Evolutionary conservation across 1,140 invertebrate species (phyloP).

Genomic region (Meloidogyne chitwoodi): DNA sequence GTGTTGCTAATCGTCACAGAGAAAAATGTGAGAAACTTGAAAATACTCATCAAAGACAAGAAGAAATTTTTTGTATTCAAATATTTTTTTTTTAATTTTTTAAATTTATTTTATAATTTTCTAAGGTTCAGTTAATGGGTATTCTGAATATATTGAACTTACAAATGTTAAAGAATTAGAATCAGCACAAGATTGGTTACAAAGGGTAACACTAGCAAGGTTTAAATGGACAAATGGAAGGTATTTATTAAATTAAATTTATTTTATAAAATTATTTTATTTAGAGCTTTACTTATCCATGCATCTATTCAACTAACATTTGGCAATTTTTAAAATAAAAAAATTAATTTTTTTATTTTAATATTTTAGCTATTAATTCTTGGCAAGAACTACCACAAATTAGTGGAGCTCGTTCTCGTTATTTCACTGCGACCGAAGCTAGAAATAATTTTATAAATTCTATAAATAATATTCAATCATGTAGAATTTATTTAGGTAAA

Average conservation of each 20-base stretch:
- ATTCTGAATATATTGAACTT: conserved; percentile 61
- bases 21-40: background rate
- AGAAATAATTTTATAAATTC: conserved; percentile 67
- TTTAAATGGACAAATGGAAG: conserved; percentile 66
- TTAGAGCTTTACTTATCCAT: conserved; percentile 64
- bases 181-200: conserved; percentile 64
- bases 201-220: conserved; percentile 64
- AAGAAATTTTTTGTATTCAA: background rate
- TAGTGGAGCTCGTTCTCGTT: conserved; percentile 58
- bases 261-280: background rate
- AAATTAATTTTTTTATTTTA: no score
- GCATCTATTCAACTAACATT: conserved; percentile 63
- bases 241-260: background rate
- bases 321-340: conserved; percentile 37
- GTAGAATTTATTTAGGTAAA: conserved; percentile 65
- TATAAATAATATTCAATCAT: conserved; percentile 65
- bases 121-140: background rate
- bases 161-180: conserved; percentile 65
- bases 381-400: conserved; percentile 63
- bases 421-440: conserved; percentile 64
- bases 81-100: no score
- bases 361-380: conserved; percentile 53
- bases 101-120: background rate
- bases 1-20: background rate
- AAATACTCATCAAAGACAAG: background rate